These are phyloP conservation scores for Hymenochirus boettgeri DNA, from an alignment of 2,113 vertebrate genomes.

Conservation along the genomic window DNA sequence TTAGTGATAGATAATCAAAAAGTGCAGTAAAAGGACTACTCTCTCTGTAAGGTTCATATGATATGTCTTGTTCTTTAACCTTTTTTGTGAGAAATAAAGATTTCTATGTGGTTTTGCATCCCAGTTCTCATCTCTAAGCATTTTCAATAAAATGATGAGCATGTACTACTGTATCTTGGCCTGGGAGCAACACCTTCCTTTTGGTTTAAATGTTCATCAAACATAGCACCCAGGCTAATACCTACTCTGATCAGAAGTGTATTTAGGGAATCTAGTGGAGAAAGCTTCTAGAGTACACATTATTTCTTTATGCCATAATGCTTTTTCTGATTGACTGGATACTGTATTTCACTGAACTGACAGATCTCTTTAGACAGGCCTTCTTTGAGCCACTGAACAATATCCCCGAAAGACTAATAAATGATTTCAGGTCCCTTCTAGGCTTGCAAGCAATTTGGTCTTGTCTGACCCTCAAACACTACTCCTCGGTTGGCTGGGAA, in stretches of 20 bases:
- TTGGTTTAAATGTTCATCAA: not conserved
- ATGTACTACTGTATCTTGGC: not conserved
- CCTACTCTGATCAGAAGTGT: not conserved
- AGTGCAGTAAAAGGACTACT: too few species aligned
- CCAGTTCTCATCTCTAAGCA: too few species aligned
- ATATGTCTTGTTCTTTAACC: too few species aligned
- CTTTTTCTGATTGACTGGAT: constrained; percentile 18
- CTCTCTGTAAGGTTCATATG: too few species aligned
- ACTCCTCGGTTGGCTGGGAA: not conserved
- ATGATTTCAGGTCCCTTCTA: constrained; percentile 8
- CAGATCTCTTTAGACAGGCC: constrained; percentile 27
- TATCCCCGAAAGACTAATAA: constrained; percentile 11
- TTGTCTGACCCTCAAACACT: constrained; percentile 8
- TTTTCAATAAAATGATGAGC: too few species aligned
- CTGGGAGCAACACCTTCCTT: not conserved
- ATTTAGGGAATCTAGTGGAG: not conserved
- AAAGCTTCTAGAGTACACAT: not conserved
- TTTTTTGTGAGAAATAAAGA: too few species aligned
- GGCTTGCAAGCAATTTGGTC: constrained; percentile 15
- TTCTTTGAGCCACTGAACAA: constrained; percentile 7
- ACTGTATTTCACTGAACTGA: constrained; percentile 16
- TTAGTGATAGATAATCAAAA: too few species aligned
- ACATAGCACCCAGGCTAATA: not conserved
- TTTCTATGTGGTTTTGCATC: too few species aligned
- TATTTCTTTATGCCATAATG: not conserved